A percentile compares a stretch with the other conserved stretches of the same genome.
phyloP scores from a whole-genome alignment of 1,140 invertebrate genomes.

The Homalodisca vitripennis region DNA sequence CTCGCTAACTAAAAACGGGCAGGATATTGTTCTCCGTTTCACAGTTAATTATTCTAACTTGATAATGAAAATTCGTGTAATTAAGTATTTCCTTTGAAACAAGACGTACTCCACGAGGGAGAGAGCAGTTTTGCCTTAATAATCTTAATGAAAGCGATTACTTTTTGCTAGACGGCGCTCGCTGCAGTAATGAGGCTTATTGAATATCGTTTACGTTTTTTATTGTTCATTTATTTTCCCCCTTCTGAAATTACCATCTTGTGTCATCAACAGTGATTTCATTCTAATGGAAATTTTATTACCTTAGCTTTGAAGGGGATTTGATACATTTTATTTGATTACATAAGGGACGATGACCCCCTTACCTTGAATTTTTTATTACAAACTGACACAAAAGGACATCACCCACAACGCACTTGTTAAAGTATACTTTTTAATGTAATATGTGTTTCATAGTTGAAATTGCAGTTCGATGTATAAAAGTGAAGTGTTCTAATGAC shows the following conservation, averaged over 20 bases:
- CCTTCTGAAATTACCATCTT: not conserved
- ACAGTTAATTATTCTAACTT: not conserved
- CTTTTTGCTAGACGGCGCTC: not conserved
- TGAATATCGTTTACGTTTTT: slow-evolving; percentile 24
- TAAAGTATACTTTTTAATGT: too few species aligned
- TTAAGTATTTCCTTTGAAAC: slow-evolving; percentile 12
- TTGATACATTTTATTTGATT: not conserved
- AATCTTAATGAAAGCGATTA: slow-evolving; percentile 17
- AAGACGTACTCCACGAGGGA: not conserved
- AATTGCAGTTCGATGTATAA: too few species aligned
- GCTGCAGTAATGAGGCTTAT: slow-evolving; percentile 5
- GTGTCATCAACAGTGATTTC: not conserved
- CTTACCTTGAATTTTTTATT: too few species aligned
- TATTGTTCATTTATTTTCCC: slow-evolving; percentile 12
- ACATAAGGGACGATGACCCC: too few species aligned
- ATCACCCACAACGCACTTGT: too few species aligned
- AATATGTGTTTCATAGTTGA: too few species aligned
- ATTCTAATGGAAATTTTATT: not conserved
- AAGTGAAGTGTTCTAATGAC: too few species aligned
- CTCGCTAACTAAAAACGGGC: too few species aligned
- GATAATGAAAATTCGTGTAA: slow-evolving; percentile 2
- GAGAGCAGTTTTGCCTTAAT: not conserved
- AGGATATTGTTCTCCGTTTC: not conserved
- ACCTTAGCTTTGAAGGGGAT: not conserved
- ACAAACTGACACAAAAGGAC: too few species aligned